These are phyloP conservation scores for Heliangelus exortis DNA, from an alignment of 2,797 vertebrate species.

Conservation along the genomic window DNA sequence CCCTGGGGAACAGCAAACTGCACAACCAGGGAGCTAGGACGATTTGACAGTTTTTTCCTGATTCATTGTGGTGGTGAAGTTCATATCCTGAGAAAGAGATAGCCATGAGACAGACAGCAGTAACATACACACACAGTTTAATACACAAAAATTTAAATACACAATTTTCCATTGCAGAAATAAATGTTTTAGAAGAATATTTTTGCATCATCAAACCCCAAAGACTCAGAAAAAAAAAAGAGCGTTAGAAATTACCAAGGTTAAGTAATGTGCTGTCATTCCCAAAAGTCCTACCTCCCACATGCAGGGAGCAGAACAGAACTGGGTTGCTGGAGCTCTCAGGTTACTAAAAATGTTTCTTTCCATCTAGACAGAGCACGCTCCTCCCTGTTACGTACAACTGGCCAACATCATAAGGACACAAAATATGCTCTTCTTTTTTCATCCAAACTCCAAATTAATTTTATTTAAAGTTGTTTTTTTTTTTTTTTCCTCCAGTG, in stretches of 20 bases:
- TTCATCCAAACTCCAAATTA: not conserved
- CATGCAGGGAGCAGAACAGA: not conserved
- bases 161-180: not conserved
- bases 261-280: not conserved
- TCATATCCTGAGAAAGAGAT: slow-evolving; percentile 56
- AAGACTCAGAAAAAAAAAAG: not conserved
- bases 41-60: slow-evolving; percentile 25
- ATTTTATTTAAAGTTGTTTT: not conserved
- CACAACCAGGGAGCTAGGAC: slow-evolving; percentile 30
- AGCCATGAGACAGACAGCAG: slow-evolving; percentile 41
- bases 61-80: slow-evolving; percentile 56
- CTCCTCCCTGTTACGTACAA: not conserved
- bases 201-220: not conserved
- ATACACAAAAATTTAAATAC: not conserved
- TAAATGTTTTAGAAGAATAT: not conserved
- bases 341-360: not conserved
- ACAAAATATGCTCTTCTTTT: slow-evolving; percentile 6
- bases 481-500: not conserved
- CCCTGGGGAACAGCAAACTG: slow-evolving; percentile 19
- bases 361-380: not conserved
- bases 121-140: not conserved
- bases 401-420: not conserved
- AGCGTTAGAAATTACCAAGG: not conserved
- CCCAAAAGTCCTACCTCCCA: slow-evolving; percentile 7
- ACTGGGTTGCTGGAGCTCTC: not conserved